A percentile compares a stretch with the other conserved stretches of the same genome.
Conservation (phyloP, 2,797 vertebrate species). For the Pogoniulus pusillus region DNA sequence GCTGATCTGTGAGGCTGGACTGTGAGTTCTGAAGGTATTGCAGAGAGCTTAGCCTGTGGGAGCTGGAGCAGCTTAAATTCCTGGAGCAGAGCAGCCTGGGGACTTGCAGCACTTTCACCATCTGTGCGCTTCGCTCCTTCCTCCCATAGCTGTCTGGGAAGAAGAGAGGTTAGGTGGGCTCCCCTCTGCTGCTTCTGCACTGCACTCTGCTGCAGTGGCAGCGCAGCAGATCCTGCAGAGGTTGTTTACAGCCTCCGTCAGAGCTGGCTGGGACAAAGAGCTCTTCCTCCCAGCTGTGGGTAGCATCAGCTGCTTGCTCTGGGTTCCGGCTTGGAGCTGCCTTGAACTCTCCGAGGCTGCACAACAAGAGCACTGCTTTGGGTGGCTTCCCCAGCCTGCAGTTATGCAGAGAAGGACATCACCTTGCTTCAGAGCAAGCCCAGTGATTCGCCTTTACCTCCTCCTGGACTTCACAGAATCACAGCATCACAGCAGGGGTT, state of each 20-base stretch:
- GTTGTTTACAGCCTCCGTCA: background rate
- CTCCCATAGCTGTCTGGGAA: slow-evolving; percentile 49
- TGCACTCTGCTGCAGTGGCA: background rate
- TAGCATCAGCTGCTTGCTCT: background rate
- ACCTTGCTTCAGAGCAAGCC: background rate
- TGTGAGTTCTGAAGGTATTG: background rate
- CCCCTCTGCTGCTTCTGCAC: background rate
- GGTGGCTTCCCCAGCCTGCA: background rate
- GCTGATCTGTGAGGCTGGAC: background rate
- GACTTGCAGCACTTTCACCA: slow-evolving; percentile 12
- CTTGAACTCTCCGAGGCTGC: background rate
- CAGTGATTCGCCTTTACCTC: background rate
- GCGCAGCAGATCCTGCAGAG: background rate
- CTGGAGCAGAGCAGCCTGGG: slow-evolving; percentile 32
- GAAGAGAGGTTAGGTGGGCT: slow-evolving; percentile 1
- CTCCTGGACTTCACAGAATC: background rate
- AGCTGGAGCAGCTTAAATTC: slow-evolving; percentile 40
- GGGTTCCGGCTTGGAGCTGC: background rate
- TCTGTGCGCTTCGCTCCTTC: slow-evolving; percentile 44
- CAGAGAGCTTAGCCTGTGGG: background rate
- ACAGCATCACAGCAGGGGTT: background rate
- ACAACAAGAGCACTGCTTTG: rapidly evolving
- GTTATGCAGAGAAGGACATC: background rate
- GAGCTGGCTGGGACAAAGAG: background rate
- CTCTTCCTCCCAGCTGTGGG: background rate